These are phyloP conservation scores for Poecilia wingei DNA, from an alignment of 2,797 vertebrate genomes.

Conservation along the genomic window DNA sequence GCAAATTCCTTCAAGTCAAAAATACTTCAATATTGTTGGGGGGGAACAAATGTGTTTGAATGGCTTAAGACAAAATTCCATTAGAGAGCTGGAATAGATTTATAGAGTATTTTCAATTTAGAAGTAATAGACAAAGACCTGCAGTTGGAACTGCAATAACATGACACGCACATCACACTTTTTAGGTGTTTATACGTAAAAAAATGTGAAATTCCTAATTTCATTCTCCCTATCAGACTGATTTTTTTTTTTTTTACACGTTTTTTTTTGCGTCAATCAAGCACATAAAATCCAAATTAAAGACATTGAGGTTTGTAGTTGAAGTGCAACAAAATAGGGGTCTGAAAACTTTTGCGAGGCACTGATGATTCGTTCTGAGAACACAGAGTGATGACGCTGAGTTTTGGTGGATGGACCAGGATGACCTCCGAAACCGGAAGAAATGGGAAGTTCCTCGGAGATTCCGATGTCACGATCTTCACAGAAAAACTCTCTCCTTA, in stretches of 20 bases:
- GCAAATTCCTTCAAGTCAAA: not conserved
- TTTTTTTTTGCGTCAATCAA: not conserved
- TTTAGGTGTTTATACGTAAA: not conserved
- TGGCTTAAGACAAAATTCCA: not conserved
- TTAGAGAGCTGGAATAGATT: not conserved
- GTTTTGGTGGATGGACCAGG: constrained; percentile 20
- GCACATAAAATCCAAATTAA: not conserved
- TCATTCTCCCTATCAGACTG: not conserved
- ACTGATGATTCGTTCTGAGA: not conserved
- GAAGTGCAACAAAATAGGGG: not conserved
- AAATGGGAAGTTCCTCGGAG: constrained; percentile 13
- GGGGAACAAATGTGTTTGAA: not conserved
- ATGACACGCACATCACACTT: not conserved
- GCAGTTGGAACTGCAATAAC: not conserved
- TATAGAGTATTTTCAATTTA: not conserved
- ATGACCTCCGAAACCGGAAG: constrained; percentile 9
- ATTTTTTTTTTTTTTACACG: not conserved
- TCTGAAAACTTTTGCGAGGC: not conserved
- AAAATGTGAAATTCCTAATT: not conserved
- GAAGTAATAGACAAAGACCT: not conserved
- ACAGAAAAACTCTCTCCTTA: constrained; percentile 36
- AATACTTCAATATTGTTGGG: not conserved
- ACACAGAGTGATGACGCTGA: not conserved
- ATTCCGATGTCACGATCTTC: constrained; percentile 19
- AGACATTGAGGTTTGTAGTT: not conserved